Percentiles rank a stretch among this genome's conserved stretches.
Evolutionary conservation across 2,888 invertebrate genomes (phyloP).

Genomic region (Cataglyphis albicans): DNA sequence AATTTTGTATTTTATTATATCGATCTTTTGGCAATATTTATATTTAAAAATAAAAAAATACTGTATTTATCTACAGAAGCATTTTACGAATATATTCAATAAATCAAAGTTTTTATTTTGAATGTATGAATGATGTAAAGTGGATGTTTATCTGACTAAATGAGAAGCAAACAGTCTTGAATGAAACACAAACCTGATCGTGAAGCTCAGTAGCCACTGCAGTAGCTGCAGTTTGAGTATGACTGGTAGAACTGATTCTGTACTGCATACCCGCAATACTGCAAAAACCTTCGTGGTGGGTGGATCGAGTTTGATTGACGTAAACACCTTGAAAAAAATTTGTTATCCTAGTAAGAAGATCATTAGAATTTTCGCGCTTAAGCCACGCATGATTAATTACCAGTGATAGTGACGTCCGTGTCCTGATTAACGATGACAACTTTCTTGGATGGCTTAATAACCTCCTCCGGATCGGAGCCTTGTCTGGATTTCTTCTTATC

Average conservation of each 20-base stretch:
- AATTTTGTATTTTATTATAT: neutral
- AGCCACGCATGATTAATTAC: constrained; percentile 71
- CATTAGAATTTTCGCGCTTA: constrained; percentile 23
- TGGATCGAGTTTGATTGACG: constrained; percentile 91
- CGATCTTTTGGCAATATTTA: neutral
- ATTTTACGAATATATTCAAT: neutral
- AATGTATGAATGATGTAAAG: neutral
- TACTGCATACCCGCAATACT: constrained; percentile 95
- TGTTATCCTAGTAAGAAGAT: constrained; percentile 37
- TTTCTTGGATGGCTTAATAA: constrained; percentile 84
- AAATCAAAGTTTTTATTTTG: constrained; percentile 10
- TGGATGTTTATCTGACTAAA: neutral
- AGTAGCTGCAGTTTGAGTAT: constrained; percentile 94
- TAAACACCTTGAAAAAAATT: constrained; percentile 88
- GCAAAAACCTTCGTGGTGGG: constrained; percentile 93
- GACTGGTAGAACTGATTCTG: constrained; percentile 94
- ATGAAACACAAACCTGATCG: constrained; percentile 81
- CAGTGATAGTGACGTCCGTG: constrained; percentile 95
- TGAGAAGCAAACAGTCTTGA: constrained; percentile 13
- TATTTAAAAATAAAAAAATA: too few species aligned
- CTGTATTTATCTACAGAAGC: neutral
- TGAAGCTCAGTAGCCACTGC: constrained; percentile 89
- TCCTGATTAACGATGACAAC: constrained; percentile 95
- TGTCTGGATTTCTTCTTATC: constrained; percentile 81
- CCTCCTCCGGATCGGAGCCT: constrained; percentile 81